phyloP scores from a whole-genome alignment of 2,113 vertebrate species.

The Xenotilapia caudafasciata region DNA sequence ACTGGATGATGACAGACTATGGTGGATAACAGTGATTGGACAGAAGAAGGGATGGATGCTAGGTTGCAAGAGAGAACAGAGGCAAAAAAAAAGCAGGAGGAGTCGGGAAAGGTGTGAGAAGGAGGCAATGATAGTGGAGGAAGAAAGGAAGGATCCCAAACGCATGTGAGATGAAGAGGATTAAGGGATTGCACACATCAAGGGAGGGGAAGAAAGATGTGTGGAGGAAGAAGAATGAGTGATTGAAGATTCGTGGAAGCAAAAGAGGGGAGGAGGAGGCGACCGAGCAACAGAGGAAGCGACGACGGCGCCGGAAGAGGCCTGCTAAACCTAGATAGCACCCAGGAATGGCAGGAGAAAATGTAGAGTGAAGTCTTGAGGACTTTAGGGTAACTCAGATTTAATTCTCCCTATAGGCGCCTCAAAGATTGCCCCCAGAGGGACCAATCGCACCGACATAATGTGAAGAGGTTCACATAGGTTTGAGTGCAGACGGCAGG shows the following conservation, averaged over 20 bases:
- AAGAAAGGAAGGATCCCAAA: slow-evolving; percentile 6
- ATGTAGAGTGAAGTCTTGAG: slow-evolving; percentile 16
- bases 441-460: slow-evolving; percentile 36
- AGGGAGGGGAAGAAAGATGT: slow-evolving; percentile 41
- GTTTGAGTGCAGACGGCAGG: background rate
- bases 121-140: background rate
- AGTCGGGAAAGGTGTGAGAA: background rate
- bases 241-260: slow-evolving; percentile 54
- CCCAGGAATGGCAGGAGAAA: background rate
- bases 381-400: slow-evolving; percentile 23
- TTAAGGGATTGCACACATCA: slow-evolving; percentile 64
- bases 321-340: slow-evolving; percentile 47
- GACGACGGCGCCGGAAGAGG: background rate
- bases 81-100: background rate
- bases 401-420: slow-evolving; percentile 26
- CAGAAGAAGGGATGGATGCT: background rate
- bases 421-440: slow-evolving; percentile 7
- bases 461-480: slow-evolving; percentile 2
- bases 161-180: slow-evolving; percentile 55
- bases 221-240: slow-evolving; percentile 42
- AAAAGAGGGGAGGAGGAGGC: background rate
- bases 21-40: background rate
- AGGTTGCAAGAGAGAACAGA: background rate
- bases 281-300: background rate
- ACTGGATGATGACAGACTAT: background rate